Base-by-base conservation (phyloP, 2,888 invertebrate genomes). In the Microdon myrmicae region DNA sequence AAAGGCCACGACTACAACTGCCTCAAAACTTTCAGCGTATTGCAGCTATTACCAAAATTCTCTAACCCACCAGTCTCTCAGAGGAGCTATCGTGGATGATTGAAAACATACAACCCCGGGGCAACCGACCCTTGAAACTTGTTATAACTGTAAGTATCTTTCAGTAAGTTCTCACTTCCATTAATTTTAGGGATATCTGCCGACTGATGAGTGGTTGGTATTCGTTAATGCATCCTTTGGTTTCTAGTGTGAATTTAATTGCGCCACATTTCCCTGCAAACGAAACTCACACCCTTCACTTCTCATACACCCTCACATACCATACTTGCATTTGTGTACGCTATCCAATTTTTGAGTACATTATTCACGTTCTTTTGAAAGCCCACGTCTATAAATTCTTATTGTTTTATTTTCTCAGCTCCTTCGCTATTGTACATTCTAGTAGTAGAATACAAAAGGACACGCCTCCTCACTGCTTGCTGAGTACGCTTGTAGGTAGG, bases 321-420 rank as follows among this genome's bases (percentile, higher is more conserved):
- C 14, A 4, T 22, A 3, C 14, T 1, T 20, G 4, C 31, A 1
- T 8, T 14, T 6, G 25, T 5, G 14, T 26, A 28, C 17, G 10
- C 13, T 5, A 26, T 2, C 19, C 25, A 25, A 12, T 47, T 25
- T 55, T 39, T 26, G 6, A 38, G 37, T 58, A 26, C 35, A 45
- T 51, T 59, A 59, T 51, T 39, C 45, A 51, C 45, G 45, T 53
- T 47, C 29, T 41, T 37, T 53, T 45, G 31, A 41, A 47, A 31
- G 41, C 41, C n/a, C 29, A 37, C 39, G 35, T 47, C 53, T 47
- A 35, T 45, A 35, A 37, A 14, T 32, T 25, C 37, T 53, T 12
- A 53, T 60, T 60, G 59, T 60, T 60, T 60, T 19, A 10, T 59
- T 45, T 47, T 16, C 20, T 19, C 45, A 39, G 28, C 47, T 29